Conservation (phyloP, 92 coral and sea anemone species). For the Umimayanthus kanabou region DNA sequence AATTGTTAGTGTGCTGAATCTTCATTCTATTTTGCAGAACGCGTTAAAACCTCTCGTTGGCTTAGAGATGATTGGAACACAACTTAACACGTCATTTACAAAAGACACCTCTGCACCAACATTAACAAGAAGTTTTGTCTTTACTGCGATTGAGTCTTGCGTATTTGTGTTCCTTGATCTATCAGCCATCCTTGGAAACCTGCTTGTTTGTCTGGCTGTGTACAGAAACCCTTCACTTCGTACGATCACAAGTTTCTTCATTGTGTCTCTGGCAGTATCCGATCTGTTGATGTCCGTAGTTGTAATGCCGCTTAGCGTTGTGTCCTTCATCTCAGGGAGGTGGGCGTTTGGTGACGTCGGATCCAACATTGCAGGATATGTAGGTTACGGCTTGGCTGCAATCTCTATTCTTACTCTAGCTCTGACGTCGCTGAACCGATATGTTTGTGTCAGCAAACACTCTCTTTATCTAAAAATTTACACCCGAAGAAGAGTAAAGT, state of each 20-base stretch:
- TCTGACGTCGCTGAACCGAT: background rate
- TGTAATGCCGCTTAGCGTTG: constrained; percentile 11
- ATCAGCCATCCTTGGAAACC: constrained; percentile 1
- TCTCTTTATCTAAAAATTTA: background rate
- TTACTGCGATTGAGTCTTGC: background rate
- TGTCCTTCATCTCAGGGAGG: background rate
- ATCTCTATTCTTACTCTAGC: background rate
- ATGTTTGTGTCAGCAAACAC: background rate
- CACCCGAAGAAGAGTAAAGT: constrained; percentile 1
- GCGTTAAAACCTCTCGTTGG: too few species aligned
- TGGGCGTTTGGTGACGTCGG: background rate
- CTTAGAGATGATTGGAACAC: background rate
- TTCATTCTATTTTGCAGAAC: background rate
- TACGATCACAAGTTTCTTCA: background rate
- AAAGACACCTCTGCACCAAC: background rate
- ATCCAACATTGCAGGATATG: background rate
- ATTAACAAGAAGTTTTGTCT: background rate
- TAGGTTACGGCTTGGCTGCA: background rate
- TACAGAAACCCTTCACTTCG: background rate
- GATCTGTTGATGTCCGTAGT: background rate
- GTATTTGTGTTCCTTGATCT: background rate
- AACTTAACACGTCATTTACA: background rate
- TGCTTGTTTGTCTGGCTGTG: constrained; percentile 3
- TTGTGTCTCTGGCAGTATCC: background rate
- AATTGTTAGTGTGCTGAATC: too few species aligned